Conservation (phyloP, 1,140 invertebrate genomes). For the Hesperophylax magnus region DNA sequence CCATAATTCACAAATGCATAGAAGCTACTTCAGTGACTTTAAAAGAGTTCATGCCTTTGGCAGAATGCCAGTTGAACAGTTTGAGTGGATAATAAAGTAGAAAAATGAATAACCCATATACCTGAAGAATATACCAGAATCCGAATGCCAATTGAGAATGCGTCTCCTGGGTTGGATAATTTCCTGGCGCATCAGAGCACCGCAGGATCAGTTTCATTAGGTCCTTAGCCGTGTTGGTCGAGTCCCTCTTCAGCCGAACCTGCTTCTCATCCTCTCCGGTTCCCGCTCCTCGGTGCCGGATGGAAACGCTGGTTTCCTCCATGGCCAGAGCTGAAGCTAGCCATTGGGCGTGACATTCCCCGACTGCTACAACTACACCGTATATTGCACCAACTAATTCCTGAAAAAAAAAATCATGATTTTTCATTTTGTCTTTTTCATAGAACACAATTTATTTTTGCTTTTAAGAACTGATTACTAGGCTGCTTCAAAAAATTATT, state of each 20-base stretch:
- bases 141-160: slow-evolving; percentile 87
- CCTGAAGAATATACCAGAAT: slow-evolving; percentile 93
- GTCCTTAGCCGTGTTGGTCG: slow-evolving; percentile 59
- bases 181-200: slow-evolving; percentile 84
- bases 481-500: no score
- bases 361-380: slow-evolving; percentile 64
- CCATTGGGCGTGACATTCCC: slow-evolving; percentile 63
- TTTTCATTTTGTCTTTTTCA: no score
- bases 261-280: slow-evolving; percentile 47
- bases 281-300: neutral
- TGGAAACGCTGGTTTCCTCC: slow-evolving; percentile 46
- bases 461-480: no score
- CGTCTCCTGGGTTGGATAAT: slow-evolving; percentile 88
- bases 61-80: no score
- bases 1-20: no score
- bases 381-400: slow-evolving; percentile 66
- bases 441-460: no score
- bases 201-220: slow-evolving; percentile 77
- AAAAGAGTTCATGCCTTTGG: no score
- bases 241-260: slow-evolving; percentile 27
- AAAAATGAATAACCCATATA: slow-evolving; percentile 59
- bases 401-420: slow-evolving; percentile 52
- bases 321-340: slow-evolving; percentile 64
- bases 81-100: neutral
- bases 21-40: no score